Evolutionary conservation across 2,797 vertebrate genomes (phyloP), one percentile per base, ranked within the genome.

Genomic region (Heliangelus exortis): DNA sequence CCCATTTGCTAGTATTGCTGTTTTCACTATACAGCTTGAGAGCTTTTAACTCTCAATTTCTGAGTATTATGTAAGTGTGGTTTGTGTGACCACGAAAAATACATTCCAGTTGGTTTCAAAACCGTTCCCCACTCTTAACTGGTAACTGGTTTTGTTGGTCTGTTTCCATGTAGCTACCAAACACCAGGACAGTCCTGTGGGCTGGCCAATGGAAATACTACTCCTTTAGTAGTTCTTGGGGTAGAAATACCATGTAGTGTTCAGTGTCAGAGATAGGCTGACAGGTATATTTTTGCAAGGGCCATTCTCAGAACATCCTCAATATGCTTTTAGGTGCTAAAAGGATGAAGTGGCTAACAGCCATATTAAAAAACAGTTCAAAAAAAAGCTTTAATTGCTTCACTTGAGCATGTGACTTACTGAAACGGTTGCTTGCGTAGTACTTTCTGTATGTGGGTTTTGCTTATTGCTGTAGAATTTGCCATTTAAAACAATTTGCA

Each of bases 51-150:
- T 59, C 20, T 18, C 10, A 22, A 2, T 78, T 90, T 83, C 51
- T 6, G 8, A 34, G 47, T 67, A 16, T 34, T 39, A 10, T 0
- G 0, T 43, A 23, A 45, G 5, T 39, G 33, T 65, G 15, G 19
- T 69, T 73, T 0, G 0, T 73, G 34, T 87, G 34, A 45, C 48
- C 26, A 28, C 43, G 55, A 29, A 63, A 67, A 5, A 36, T 23
- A 36, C 62, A 12, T 57, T 80, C 41, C n/a, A 7, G 14, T 8
- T 84, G 5, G 21, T 77, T 90, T 90, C 33, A 36, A 43, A 87
- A 41, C 39, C 43, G 14, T 75, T 92, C 6, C 11, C 6, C 9
- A 5, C 72, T 92, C 16, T 15, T 65, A 75, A 36, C 18, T 20
- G 6, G 3, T 54, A 39, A n/a, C 22, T 58, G 12, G 1, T 31